These are phyloP conservation scores for Deroplatys truncata DNA, from an alignment of 2,888 invertebrate genomes.

Conservation along the genomic window DNA sequence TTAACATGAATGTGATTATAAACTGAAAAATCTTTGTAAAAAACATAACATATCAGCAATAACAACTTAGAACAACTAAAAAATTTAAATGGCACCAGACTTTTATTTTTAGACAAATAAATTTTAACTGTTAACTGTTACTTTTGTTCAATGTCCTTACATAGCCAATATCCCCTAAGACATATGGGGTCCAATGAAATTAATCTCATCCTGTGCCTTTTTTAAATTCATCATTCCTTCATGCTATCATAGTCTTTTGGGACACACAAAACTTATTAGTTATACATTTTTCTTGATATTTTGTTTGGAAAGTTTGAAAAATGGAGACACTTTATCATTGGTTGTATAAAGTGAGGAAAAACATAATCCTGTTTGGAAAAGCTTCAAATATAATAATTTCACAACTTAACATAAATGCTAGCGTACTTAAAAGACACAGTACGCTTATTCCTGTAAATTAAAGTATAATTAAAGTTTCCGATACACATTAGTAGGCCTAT, in stretches of 20 bases:
- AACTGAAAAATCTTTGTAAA: not conserved
- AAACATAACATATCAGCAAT: not conserved
- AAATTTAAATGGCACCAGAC: not conserved
- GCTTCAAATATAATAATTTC: not conserved
- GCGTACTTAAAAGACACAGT: not conserved
- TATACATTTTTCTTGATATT: slow-evolving; percentile 16
- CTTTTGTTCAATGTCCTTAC: not conserved
- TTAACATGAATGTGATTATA: not conserved
- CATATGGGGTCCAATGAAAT: not conserved
- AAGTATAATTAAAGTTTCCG: slow-evolving; percentile 14
- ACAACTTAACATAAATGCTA: not conserved
- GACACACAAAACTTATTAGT: slow-evolving; percentile 17
- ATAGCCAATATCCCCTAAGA: not conserved
- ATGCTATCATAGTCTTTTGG: slow-evolving; percentile 6
- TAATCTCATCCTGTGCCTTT: not conserved
- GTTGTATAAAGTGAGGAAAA: slow-evolving; percentile 18
- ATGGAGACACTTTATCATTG: slow-evolving; percentile 15
- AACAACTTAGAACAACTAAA: not conserved
- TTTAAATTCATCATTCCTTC: not conserved
- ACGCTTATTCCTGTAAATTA: not conserved
- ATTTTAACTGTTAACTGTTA: not conserved
- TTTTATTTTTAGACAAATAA: not conserved
- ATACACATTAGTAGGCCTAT: slow-evolving; percentile 23
- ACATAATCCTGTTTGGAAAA: slow-evolving; percentile 3
- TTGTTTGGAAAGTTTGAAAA: slow-evolving; percentile 20